Evolutionary conservation across 2,888 invertebrate genomes (phyloP).

Genomic region (Agrochola lota): DNA sequence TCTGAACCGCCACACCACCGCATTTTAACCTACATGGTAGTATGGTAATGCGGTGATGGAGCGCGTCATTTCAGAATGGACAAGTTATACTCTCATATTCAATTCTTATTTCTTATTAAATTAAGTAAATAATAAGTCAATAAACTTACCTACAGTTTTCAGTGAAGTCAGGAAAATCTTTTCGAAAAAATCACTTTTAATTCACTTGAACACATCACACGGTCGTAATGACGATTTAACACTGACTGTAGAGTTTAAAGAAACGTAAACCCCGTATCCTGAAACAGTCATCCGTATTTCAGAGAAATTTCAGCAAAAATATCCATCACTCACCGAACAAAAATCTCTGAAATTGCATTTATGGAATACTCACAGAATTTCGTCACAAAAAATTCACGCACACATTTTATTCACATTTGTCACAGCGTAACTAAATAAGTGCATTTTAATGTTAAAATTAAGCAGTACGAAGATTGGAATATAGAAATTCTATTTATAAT

Average conservation of each 20-base stretch:
- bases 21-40: too few relatives aligned
- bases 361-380: conserved; percentile 50
- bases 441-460: conserved; percentile 27
- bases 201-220: conserved; percentile 45
- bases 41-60: too few relatives aligned
- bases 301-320: conserved; percentile 60
- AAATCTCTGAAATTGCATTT: conserved; percentile 58
- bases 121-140: not conserved
- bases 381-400: conserved; percentile 43
- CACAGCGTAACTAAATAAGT: conserved; percentile 8
- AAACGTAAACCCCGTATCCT: conserved; percentile 26
- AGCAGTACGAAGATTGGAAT: conserved; percentile 38
- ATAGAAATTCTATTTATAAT: conserved; percentile 69
- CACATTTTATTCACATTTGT: conserved; percentile 22
- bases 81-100: not conserved
- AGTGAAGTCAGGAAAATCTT: not conserved
- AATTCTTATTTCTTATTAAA: not conserved
- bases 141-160: conserved; percentile 27
- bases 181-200: conserved; percentile 3
- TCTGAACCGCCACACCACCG: too few relatives aligned
- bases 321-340: conserved; percentile 61
- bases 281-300: conserved; percentile 55
- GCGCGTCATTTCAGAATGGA: too few relatives aligned
- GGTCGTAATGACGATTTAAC: conserved; percentile 21
- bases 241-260: conserved; percentile 54